Evolutionary conservation across 1,140 invertebrate genomes (phyloP), one percentile per base, ranked within the genome.

Genomic region (Zaprionus ghesquierei): DNA sequence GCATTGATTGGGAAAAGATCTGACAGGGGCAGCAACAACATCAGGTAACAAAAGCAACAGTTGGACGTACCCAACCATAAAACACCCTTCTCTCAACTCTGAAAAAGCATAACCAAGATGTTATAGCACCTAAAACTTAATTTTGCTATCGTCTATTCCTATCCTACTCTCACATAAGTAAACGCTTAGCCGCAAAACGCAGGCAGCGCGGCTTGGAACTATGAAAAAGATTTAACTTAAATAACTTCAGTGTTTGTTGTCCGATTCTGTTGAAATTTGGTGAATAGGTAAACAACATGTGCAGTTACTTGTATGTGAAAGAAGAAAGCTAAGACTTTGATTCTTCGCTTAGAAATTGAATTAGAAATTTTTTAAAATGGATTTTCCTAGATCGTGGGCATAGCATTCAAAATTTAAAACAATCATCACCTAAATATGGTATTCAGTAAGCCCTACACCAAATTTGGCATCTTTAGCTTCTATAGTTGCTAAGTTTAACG

Each of bases 1-100:
- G n/a, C 44, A 53, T 13, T 54, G 64, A 64, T 50, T 59, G 55
- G 31, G 51, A 64, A 55, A 38, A 25, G 15, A 63, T 50, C 31
- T 3, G 1, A 38, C 6, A 35, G 12, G n/a, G n/a, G 27, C 9
- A 13, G 22, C n/a, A 31, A 9, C 3, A 49, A 49, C 25, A 50
- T 2, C 2, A 38, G 6, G n/a, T 8, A 8, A 2, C 5, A n/a
- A 38, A 29, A 29, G 27, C 27, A 29, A 9, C 27, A 29, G 27
- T 8, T 29, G 6, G 9, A 5, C 3, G 1, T 9, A 9, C 27
- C 9, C 27, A 0, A 5, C 6, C 0, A 9, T 9, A 0, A 9
- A 9, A 29, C 9, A 29, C 27, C 27, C 27, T 29, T 5, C 27
- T 5, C 6, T 8, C 9, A 29, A 29, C 1, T 29, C 0, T 29